phyloP scores from a whole-genome alignment of 2,888 invertebrate species.

The Sesia bembeciformis region DNA sequence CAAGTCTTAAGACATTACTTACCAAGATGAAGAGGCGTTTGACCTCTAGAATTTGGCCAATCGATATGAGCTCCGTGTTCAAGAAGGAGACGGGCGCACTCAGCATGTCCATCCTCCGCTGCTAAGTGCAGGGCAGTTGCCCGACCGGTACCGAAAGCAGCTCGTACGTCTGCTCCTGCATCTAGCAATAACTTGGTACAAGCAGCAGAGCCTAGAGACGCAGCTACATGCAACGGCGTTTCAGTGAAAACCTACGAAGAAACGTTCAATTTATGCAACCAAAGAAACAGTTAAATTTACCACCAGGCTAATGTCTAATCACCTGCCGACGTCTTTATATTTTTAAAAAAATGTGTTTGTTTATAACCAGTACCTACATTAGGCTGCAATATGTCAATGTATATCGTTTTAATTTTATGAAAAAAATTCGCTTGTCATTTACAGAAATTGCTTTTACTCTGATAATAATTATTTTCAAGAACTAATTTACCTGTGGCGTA shows the following conservation, averaged over 20 bases:
- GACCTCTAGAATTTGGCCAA: conserved; percentile 81
- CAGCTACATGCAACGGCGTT: conserved; percentile 88
- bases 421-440: too few species aligned
- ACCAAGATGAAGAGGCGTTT: conserved; percentile 87
- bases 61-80: conserved; percentile 86
- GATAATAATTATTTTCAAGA: neutral
- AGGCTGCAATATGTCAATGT: too few species aligned
- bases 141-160: conserved; percentile 80
- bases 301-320: too few species aligned
- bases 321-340: too few species aligned
- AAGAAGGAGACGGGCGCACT: conserved; percentile 82
- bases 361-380: too few species aligned
- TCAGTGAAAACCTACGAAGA: conserved; percentile 82
- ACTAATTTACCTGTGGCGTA: conserved; percentile 79
- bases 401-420: too few species aligned
- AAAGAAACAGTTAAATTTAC: too few species aligned
- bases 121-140: conserved; percentile 90
- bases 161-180: conserved; percentile 86
- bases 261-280: too few species aligned
- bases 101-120: conserved; percentile 88
- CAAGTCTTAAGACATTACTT: conserved; percentile 4
- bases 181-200: conserved; percentile 83
- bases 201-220: conserved; percentile 79
- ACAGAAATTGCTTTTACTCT: neutral
- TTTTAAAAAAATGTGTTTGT: too few species aligned